Conservation (phyloP, 2,797 vertebrate genomes). For the Urocyon cinereoargenteus region DNA sequence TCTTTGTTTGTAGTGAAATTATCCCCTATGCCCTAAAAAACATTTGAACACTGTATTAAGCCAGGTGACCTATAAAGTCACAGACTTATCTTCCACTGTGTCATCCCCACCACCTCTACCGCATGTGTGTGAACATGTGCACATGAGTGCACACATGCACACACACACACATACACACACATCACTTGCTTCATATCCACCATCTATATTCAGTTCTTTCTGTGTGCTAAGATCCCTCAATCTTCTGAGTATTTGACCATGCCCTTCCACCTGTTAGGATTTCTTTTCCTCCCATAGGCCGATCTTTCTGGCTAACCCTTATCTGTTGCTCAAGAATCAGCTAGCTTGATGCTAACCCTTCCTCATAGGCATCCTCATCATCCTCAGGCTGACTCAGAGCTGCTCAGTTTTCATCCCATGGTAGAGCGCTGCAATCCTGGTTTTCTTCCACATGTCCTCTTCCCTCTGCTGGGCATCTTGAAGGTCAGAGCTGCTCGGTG, state of each 20-base stretch:
- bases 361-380: neutral
- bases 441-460: neutral
- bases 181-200: neutral
- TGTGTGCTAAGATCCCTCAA: neutral
- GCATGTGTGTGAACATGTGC: neutral
- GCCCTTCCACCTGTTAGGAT: neutral
- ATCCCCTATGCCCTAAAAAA: neutral
- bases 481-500: neutral
- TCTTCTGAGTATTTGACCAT: neutral
- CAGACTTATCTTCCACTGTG: neutral
- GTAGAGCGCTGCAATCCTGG: neutral
- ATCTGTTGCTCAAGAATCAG: neutral
- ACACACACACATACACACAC: neutral
- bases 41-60: neutral
- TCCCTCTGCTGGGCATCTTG: neutral
- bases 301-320: neutral
- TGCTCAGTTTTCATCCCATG: neutral
- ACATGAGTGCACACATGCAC: rapidly evolving
- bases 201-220: neutral
- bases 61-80: neutral
- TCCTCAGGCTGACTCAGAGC: neutral
- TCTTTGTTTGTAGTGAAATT: neutral
- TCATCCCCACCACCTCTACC: neutral
- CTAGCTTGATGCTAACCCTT: neutral
- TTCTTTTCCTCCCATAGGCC: neutral